Conservation (phyloP, 2,797 vertebrate genomes). For the Esox masquinongy region DNA sequence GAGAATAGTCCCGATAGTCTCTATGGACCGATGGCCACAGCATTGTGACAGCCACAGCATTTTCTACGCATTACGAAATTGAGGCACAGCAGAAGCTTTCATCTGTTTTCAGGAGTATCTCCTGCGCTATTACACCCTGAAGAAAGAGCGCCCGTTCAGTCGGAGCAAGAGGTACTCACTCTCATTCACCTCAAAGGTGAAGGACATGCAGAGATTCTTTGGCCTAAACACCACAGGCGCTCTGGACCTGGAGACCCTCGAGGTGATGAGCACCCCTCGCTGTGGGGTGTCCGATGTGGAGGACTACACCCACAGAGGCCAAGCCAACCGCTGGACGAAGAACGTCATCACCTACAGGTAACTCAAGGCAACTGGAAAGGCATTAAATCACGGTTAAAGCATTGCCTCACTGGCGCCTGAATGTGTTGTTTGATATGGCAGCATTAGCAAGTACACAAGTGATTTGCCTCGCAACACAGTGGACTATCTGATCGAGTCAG, state of each 20-base stretch:
- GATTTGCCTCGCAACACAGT: constrained; percentile 70
- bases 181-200: constrained; percentile 70
- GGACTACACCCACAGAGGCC: constrained; percentile 63
- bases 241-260: constrained; percentile 67
- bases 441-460: constrained; percentile 66
- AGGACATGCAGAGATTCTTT: constrained; percentile 80
- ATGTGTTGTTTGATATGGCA: constrained; percentile 41
- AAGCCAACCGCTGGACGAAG: constrained; percentile 71
- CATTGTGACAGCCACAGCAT: too few relatives aligned
- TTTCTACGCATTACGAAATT: background rate
- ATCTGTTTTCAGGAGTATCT: constrained; percentile 71
- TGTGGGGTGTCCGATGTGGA: constrained; percentile 78
- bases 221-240: constrained; percentile 72
- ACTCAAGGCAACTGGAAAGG: background rate
- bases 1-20: too few relatives aligned
- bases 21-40: too few relatives aligned
- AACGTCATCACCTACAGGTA: constrained; percentile 76
- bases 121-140: constrained; percentile 68
- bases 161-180: constrained; percentile 65
- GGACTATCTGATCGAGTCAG: constrained; percentile 67
- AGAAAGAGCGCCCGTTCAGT: constrained; percentile 46
- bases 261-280: constrained; percentile 70
- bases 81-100: background rate
- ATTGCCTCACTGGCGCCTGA: background rate
- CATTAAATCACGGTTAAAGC: background rate